phyloP scores from a whole-genome alignment of 1,140 invertebrate species.

The Ips typographus region DNA sequence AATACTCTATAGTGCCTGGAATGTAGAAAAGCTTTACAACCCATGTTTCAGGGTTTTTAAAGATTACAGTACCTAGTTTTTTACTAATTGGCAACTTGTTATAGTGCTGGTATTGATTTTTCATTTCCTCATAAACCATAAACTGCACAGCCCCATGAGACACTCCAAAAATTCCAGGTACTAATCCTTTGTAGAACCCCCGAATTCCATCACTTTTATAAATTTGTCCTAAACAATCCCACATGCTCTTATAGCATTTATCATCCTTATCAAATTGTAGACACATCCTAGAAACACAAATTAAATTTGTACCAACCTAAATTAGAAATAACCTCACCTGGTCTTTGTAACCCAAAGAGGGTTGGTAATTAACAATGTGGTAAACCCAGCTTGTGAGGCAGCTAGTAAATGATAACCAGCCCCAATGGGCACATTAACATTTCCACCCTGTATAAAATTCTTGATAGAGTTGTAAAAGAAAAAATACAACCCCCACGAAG shows the following conservation, averaged over 20 bases:
- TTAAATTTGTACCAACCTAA: slow-evolving; percentile 34
- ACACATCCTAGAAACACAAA: slow-evolving; percentile 23
- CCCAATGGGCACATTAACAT: slow-evolving; percentile 74
- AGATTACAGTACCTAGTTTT: slow-evolving; percentile 65
- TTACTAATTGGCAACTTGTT: slow-evolving; percentile 76
- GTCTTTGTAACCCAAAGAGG: slow-evolving; percentile 98
- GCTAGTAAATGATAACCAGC: slow-evolving; percentile 84
- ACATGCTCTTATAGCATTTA: slow-evolving; percentile 77
- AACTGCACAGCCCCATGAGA: slow-evolving; percentile 98
- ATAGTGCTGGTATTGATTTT: slow-evolving; percentile 85
- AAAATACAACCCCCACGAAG: slow-evolving; percentile 98
- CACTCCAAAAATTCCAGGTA: slow-evolving; percentile 96
- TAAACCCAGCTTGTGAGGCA: slow-evolving; percentile 86
- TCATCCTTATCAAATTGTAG: slow-evolving; percentile 14
- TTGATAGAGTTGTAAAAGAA: slow-evolving; percentile 95
- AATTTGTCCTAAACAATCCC: slow-evolving; percentile 88
- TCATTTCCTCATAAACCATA: slow-evolving; percentile 98
- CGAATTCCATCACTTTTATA: slow-evolving; percentile 85
- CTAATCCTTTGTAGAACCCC: slow-evolving; percentile 93
- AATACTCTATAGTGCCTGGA: slow-evolving; percentile 74
- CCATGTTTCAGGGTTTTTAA: background rate
- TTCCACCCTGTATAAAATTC: slow-evolving; percentile 80
- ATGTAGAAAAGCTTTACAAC: background rate
- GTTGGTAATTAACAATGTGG: slow-evolving; percentile 91
- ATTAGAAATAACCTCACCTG: slow-evolving; percentile 62